Percentiles rank a stretch among this genome's conserved stretches.
These are phyloP conservation scores for Cirrhinus mrigala DNA, from an alignment of 2,797 vertebrate genomes.

Conservation along the genomic window DNA sequence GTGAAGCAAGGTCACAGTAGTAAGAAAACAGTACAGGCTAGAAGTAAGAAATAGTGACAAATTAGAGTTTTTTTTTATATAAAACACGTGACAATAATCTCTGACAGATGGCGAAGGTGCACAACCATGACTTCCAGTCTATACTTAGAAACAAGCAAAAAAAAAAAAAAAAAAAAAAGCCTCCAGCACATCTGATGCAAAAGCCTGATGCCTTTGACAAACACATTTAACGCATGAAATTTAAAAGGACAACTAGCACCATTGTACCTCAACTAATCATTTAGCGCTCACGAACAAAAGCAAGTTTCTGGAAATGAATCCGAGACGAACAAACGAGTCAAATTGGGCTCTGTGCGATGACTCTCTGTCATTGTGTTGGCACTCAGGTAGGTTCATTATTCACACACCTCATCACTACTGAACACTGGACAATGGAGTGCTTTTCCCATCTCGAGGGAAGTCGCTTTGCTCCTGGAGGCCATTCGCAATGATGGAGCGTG, in stretches of 20 bases:
- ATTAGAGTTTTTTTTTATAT: too few species aligned
- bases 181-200: not conserved
- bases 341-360: not conserved
- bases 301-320: not conserved
- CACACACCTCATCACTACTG: slow-evolving; percentile 55
- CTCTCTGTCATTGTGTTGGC: slow-evolving; percentile 15
- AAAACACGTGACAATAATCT: not conserved
- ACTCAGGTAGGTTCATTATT: slow-evolving; percentile 58
- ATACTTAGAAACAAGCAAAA: not conserved
- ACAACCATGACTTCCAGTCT: not conserved
- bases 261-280: not conserved
- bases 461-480: slow-evolving; percentile 27
- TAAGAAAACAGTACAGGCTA: not conserved
- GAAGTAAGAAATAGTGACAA: not conserved
- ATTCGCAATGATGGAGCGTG: slow-evolving; percentile 16
- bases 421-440: slow-evolving; percentile 44
- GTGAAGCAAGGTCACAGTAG: not conserved
- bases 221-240: not conserved
- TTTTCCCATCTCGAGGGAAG: slow-evolving; percentile 37
- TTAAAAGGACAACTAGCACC: slow-evolving; percentile 2
- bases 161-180: not conserved
- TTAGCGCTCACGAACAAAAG: slow-evolving; percentile 19
- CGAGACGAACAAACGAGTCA: slow-evolving; percentile 13
- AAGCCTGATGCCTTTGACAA: not conserved
- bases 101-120: not conserved